phyloP scores from a whole-genome alignment of 2,113 vertebrate species.

The Hippocampus abdominalis region DNA sequence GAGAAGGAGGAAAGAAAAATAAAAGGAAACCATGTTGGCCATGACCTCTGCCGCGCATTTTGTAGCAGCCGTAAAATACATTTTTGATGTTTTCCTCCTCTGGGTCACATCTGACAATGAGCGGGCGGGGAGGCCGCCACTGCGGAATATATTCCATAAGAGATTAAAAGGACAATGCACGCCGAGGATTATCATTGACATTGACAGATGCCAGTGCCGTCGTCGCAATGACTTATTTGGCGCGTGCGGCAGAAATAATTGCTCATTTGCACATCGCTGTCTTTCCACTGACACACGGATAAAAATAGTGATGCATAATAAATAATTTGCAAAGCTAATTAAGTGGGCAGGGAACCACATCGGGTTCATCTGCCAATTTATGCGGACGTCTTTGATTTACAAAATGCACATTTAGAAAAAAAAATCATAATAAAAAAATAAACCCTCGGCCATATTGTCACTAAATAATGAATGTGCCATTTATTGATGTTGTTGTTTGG shows the following conservation, averaged over 20 bases:
- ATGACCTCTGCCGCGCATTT: too few relatives aligned
- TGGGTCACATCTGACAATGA: constrained; percentile 20
- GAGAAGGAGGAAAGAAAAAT: too few relatives aligned
- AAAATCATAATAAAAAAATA: constrained; percentile 26
- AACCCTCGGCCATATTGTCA: constrained; percentile 35
- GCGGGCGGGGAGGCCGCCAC: constrained; percentile 9
- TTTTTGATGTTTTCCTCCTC: background rate
- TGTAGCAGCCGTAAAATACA: too few relatives aligned
- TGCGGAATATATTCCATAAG: background rate
- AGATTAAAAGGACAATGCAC: background rate
- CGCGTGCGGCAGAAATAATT: constrained; percentile 37
- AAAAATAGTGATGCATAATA: constrained; percentile 44
- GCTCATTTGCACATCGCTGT: constrained; percentile 60
- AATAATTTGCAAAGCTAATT: constrained; percentile 54
- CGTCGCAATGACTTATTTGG: constrained; percentile 4
- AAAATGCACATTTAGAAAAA: constrained; percentile 33
- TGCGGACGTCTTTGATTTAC: constrained; percentile 29
- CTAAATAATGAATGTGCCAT: constrained; percentile 33
- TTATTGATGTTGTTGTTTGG: constrained; percentile 46
- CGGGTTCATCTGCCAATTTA: constrained; percentile 37
- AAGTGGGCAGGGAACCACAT: constrained; percentile 36
- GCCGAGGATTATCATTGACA: background rate
- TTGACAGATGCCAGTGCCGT: background rate
- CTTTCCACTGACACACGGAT: constrained; percentile 38
- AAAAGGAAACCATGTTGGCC: too few relatives aligned